These are phyloP conservation scores for Peromyscus aztecus DNA, from an alignment of 2,797 vertebrate species.

Conservation along the genomic window DNA sequence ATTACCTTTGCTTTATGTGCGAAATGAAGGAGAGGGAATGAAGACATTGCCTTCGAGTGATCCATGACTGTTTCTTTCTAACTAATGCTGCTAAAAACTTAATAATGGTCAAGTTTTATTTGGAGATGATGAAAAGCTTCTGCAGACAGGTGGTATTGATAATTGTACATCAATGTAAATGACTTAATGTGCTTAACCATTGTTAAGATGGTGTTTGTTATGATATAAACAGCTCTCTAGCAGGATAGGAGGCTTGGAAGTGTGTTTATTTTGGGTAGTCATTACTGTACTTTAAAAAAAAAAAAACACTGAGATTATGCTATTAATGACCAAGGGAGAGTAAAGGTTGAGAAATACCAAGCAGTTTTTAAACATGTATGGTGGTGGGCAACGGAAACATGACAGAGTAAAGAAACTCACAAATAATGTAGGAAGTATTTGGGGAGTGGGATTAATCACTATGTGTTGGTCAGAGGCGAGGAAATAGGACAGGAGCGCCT, in stretches of 20 bases:
- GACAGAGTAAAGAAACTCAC: neutral
- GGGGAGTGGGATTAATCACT: neutral
- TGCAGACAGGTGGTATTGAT: neutral
- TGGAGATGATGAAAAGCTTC: neutral
- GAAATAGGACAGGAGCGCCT: neutral
- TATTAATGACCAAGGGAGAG: neutral
- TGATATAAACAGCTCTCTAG: neutral
- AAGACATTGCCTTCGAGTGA: neutral
- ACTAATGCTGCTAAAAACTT: neutral
- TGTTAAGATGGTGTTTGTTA: neutral
- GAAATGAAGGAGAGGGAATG: neutral
- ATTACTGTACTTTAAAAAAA: neutral
- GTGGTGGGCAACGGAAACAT: neutral
- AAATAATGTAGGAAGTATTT: neutral
- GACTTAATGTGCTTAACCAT: neutral
- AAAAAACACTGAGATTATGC: neutral
- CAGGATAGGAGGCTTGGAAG: neutral
- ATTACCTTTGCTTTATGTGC: neutral
- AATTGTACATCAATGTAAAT: neutral
- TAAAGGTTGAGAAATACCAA: neutral
- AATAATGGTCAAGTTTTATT: neutral
- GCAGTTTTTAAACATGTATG: neutral
- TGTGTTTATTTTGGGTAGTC: neutral
- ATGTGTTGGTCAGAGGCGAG: neutral
- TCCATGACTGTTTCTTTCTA: neutral